Evolutionary conservation across 2,113 vertebrate species (phyloP), one percentile per base, ranked within the genome.

Genomic region (Etheostoma spectabile): DNA sequence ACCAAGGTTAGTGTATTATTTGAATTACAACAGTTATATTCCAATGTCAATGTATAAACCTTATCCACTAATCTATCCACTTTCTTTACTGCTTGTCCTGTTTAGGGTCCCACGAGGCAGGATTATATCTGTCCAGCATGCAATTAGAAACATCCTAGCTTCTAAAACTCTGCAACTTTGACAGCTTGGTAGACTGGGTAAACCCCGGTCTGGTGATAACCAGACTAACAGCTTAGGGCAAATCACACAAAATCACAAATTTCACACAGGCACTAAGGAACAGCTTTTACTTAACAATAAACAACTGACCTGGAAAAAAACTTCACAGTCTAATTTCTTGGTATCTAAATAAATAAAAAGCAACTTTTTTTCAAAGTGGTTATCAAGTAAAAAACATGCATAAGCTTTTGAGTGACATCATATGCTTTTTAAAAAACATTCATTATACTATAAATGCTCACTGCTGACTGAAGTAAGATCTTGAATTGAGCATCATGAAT

Each of bases 91-190:
- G 14, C 38, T 18, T 27, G 12, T 53, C 59, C 51, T 64, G 21
- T 59, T 53, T 3, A 53, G 51, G 59, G 33, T 48, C 11, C 0
- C 8, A 18, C 13, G 4, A 38, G 22, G 55, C 6, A 8, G 38
- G 46, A 21, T 4, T 49, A 27, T 62, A 2, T 61, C 35, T 38
- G 35, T 49, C 14, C 24, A 80, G 49, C 18, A 12, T 46, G 48
- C 72, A 76, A 70, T 72, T 70, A 80, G 76, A 66, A 48, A 70
- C 11, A 48, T 11, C 8, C 22, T 30, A 5, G 5, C 22, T 74
- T 74, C 33, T 72, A 35, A 65, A 33, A 64, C 72, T 38, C 24
- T 82, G 35, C 55, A 57, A 30, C 12, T 76, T 48, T 62, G 67
- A 67, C 49, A 78, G 45, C 68, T 59, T 13, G 8, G 24, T 30